Base-by-base conservation (phyloP, 2,888 invertebrate genomes). In the Sesia bembeciformis region DNA sequence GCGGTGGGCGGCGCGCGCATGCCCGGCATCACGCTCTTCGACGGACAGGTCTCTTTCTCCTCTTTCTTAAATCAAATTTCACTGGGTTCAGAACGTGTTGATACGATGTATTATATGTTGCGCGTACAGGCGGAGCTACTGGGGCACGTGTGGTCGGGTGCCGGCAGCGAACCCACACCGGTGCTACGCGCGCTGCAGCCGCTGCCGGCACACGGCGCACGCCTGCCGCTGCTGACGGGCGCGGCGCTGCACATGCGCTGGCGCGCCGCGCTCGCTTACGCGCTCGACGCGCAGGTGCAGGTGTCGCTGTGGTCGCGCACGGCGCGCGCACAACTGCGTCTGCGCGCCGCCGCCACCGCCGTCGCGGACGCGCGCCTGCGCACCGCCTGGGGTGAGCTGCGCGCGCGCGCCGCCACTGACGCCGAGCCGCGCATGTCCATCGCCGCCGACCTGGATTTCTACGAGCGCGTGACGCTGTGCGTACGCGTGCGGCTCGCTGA, bases 111-210 rank as follows among this genome's bases (percentile, higher is more conserved):
- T 23, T 40, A 38, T 54, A 50, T 52, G 23, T 23, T 23, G 23
- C 2, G 23, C 2, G 23, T 23, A 23, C 72, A 78, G 74, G 80
- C 74, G 51, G 81, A 81, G 76, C 70, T 84, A 66, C 70, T 84
- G 63, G 78, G 68, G 4, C 82, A 76, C 72, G 73, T 85, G 70
- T 85, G 85, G 85, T 71, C 81, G 52, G 85, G 84, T 69, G 60
- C 81, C 55, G 85, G 72, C 66, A 71, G 76, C 66, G 54, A 60
- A 65, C 70, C 81, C 49, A 75, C 78, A 61, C 58, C 70, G 40
- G 81, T 65, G 67, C 63, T 78, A 72, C 84, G 84, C 64, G 80
- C 51, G 54, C 51, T 59, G 58, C 52, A 23, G 4, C 43, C 39
- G 3, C 41, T 61, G 56, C 57, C 55, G 55, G 54, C 40, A 52